Conservation (phyloP, 2,888 invertebrate genomes). For the Sphecodes monilicornis region DNA sequence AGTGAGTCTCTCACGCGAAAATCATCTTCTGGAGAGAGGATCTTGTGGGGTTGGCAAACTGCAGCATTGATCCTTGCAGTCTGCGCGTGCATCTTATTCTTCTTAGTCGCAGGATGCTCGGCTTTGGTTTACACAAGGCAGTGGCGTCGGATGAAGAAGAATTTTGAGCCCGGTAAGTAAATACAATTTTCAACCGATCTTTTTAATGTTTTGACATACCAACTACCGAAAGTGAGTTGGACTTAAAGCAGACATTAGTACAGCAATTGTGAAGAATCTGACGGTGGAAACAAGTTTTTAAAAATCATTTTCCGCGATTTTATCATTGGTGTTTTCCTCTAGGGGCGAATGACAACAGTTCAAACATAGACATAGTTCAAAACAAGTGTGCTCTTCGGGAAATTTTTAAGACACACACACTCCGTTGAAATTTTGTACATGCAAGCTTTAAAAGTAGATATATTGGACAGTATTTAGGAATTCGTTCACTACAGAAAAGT, state of each 20-base stretch:
- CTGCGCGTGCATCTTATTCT: conserved; percentile 92
- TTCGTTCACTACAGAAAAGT: not conserved
- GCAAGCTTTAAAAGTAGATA: not conserved
- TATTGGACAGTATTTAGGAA: not conserved
- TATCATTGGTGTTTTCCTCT: too few species aligned
- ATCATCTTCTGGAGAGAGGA: conserved; percentile 82
- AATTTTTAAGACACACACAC: too few species aligned
- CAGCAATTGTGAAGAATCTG: too few species aligned
- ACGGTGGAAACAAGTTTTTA: too few species aligned
- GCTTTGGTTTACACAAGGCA: conserved; percentile 92
- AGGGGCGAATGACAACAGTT: too few species aligned
- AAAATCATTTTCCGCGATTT: too few species aligned
- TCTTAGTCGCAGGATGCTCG: conserved; percentile 91
- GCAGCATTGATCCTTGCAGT: conserved; percentile 90
- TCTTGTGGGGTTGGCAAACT: conserved; percentile 91
- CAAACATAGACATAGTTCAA: too few species aligned
- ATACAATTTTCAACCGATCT: not conserved
- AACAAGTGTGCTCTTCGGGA: too few species aligned
- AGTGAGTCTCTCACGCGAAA: conserved; percentile 69
- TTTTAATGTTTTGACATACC: not conserved
- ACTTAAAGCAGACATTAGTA: too few species aligned
- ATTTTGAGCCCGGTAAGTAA: conserved; percentile 90
- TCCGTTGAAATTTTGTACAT: not conserved
- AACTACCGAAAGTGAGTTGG: too few species aligned
- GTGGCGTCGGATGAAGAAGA: conserved; percentile 92